These are phyloP conservation scores for Polypedilum pembai DNA, from an alignment of 1,140 invertebrate genomes.

Conservation along the genomic window DNA sequence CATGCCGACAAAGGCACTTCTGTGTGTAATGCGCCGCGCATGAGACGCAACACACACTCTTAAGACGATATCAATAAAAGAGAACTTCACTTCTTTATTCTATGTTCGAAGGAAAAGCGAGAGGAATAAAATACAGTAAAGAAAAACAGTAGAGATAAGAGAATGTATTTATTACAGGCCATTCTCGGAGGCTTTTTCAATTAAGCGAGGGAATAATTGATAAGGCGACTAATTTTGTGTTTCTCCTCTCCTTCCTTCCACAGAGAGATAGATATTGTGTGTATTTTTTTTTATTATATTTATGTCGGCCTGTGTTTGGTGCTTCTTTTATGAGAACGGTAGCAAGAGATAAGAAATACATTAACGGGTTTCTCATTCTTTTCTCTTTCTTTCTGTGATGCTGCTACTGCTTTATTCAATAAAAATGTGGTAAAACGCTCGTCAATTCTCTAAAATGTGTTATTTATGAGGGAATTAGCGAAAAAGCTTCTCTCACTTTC, in stretches of 20 bases:
- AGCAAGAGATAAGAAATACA: constrained; percentile 27
- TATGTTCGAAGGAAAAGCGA: neutral
- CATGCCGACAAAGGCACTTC: constrained; percentile 7
- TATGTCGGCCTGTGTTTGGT: neutral
- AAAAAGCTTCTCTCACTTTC: neutral
- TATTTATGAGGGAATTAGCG: constrained; percentile 11
- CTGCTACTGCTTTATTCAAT: neutral
- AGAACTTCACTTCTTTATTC: neutral
- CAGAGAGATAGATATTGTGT: neutral
- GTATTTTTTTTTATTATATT: constrained; percentile 10
- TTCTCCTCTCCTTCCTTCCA: neutral
- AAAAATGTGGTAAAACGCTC: constrained; percentile 17
- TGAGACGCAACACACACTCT: neutral
- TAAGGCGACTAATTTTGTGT: constrained; percentile 24
- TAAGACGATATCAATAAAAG: constrained; percentile 16
- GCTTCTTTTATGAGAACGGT: constrained; percentile 26
- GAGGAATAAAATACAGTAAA: neutral
- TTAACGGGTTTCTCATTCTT: constrained; percentile 22
- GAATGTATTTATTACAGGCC: constrained; percentile 22
- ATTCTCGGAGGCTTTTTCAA: constrained; percentile 15
- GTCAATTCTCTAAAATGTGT: neutral
- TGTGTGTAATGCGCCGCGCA: constrained; percentile 1
- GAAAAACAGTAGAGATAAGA: constrained; percentile 26
- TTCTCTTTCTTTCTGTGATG: neutral
- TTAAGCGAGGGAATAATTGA: constrained; percentile 21